Evolutionary conservation across 2,797 vertebrate genomes (phyloP).

Genomic region (Halcyon chelicuti): DNA sequence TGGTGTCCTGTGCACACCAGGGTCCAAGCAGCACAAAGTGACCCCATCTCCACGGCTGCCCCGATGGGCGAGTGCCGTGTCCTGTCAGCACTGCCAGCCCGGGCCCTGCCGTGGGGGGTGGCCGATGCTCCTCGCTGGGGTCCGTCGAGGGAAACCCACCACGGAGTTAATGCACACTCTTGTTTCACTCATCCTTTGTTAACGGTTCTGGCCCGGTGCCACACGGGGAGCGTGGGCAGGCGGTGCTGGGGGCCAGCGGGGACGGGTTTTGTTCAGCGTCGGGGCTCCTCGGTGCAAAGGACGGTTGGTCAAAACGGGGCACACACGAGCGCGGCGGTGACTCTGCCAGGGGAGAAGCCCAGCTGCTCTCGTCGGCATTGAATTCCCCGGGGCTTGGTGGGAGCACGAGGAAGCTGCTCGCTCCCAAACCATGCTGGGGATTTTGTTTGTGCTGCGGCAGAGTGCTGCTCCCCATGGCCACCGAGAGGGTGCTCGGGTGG

Average conservation of each 20-base stretch:
- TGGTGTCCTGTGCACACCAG: background rate
- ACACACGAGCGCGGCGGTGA: background rate
- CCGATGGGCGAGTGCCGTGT: background rate
- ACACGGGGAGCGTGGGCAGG: background rate
- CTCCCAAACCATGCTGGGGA: background rate
- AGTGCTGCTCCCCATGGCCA: background rate
- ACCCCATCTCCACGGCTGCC: background rate
- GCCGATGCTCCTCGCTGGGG: background rate
- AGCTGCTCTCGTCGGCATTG: background rate
- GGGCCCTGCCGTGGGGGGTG: background rate
- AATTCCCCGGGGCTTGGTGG: background rate
- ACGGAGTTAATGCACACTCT: background rate
- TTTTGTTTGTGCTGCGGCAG: background rate
- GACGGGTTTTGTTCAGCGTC: background rate
- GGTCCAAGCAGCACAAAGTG: background rate
- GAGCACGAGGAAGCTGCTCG: background rate
- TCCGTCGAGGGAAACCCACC: background rate
- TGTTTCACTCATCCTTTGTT: background rate
- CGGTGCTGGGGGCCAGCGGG: background rate
- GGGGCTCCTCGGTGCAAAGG: background rate
- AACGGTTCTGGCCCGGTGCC: background rate
- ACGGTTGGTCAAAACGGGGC: background rate
- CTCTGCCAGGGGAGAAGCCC: background rate
- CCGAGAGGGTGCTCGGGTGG: background rate
- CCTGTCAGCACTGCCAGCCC: background rate